phyloP scores from a whole-genome alignment of 2,113 vertebrate genomes.

The Haemorhous mexicanus region DNA sequence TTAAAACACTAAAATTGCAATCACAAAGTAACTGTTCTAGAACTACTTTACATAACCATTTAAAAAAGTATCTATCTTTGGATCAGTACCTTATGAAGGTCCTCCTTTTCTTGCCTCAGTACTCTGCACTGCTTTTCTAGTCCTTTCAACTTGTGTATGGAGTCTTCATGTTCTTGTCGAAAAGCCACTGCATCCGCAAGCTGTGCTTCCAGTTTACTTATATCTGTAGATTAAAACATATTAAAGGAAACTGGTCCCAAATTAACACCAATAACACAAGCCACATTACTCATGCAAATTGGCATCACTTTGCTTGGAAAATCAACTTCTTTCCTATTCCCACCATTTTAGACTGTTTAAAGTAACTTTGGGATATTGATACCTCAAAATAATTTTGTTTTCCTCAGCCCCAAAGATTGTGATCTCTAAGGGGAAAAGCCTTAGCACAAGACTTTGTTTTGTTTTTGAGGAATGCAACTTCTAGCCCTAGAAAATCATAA shows the following conservation, averaged over 20 bases:
- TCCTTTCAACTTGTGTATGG: conserved; percentile 82
- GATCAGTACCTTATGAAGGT: conserved; percentile 87
- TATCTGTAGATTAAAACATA: conserved; percentile 73
- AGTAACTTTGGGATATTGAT: background rate
- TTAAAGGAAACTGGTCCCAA: background rate
- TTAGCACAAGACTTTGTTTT: background rate
- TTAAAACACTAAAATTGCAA: background rate
- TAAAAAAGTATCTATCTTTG: background rate
- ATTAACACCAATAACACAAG: background rate
- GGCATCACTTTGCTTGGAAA: background rate
- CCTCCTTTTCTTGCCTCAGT: conserved; percentile 89
- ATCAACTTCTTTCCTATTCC: background rate
- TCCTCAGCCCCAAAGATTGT: background rate
- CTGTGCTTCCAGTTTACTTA: conserved; percentile 87
- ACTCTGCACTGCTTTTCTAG: conserved; percentile 89
- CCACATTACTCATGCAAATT: background rate
- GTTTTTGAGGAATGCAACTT: background rate
- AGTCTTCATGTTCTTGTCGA: conserved; percentile 88
- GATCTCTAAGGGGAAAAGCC: background rate
- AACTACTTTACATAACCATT: background rate
- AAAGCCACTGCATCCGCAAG: conserved; percentile 86
- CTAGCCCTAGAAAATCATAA: background rate
- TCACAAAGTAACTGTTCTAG: background rate
- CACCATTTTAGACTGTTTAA: background rate
- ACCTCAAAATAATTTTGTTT: background rate